Percentiles rank a stretch among this genome's conserved stretches.
Evolutionary conservation across 2,888 invertebrate genomes (phyloP).

Genomic region (Tromatobia lineatoria): DNA sequence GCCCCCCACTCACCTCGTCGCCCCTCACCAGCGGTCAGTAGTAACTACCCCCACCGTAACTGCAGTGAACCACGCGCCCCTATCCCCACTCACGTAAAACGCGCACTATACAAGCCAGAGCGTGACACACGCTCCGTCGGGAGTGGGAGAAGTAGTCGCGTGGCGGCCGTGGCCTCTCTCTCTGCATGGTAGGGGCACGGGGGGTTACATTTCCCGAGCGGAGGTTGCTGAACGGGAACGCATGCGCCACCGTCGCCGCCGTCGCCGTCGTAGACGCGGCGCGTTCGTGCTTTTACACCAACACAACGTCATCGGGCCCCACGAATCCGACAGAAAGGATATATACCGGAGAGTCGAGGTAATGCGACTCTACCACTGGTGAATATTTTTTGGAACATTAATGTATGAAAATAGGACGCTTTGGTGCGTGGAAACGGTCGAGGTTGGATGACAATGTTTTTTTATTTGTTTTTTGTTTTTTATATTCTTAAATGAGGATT

Average conservation of each 20-base stretch:
- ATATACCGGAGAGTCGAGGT: slow-evolving; percentile 2
- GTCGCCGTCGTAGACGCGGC: slow-evolving; percentile 34
- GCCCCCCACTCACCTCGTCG: slow-evolving; percentile 74
- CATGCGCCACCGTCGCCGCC: slow-evolving; percentile 39
- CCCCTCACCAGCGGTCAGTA: slow-evolving; percentile 70
- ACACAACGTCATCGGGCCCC: slow-evolving; percentile 17
- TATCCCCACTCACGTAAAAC: slow-evolving; percentile 78
- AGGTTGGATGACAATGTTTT: too few species aligned
- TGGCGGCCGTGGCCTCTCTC: slow-evolving; percentile 78
- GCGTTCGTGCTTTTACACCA: slow-evolving; percentile 45
- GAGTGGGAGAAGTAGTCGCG: slow-evolving; percentile 83
- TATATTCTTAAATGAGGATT: too few species aligned
- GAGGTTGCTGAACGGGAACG: slow-evolving; percentile 23
- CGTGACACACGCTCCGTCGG: slow-evolving; percentile 82
- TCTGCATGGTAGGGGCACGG: slow-evolving; percentile 48
- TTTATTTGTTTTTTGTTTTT: too few species aligned
- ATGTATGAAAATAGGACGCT: too few species aligned
- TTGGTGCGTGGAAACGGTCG: too few species aligned
- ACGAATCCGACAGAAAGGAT: slow-evolving; percentile 61
- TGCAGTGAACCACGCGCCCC: slow-evolving; percentile 80
- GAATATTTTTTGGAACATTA: too few species aligned
- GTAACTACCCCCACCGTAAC: slow-evolving; percentile 51
- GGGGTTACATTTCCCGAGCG: slow-evolving; percentile 55
- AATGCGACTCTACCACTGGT: slow-evolving; percentile 1
- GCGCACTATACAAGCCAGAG: slow-evolving; percentile 81